Evolutionary conservation across 35 echinoderm and acorn worm species (phyloP), one percentile per base, ranked within the genome.

Genomic region (Chiridota heheva): DNA sequence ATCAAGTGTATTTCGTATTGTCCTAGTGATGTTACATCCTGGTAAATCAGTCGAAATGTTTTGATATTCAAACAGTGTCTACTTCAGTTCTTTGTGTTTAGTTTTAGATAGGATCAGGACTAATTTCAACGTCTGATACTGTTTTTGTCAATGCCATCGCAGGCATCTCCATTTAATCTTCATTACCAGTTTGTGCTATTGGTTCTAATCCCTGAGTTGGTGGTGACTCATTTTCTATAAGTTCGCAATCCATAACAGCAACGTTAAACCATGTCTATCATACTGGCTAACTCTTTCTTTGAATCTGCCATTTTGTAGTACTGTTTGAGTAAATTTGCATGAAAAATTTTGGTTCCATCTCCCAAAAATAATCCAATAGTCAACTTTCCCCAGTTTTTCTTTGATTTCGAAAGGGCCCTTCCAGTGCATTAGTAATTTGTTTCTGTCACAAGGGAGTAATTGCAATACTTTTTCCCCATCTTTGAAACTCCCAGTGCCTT

Each of bases 1-100:
- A n/a, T n/a, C n/a, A n/a, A n/a, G n/a, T n/a, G n/a, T n/a, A n/a
- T n/a, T n/a, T 7, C 30, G 20, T 13, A 7, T 83, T 12, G 72
- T 1, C 63, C 66, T 27, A 83, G 48, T n/a, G 36, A 45, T 8
- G 63, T 83, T 7, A n/a, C 43, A 18, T 31, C 80, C 66, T 3
- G 80, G 80, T 40, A 86, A 26, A 49, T 86, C 83, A 32, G 67
- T 76, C n/a, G 77, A 32, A 10, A 77, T 17, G 20, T 60, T 57
- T 10, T 12, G 2, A 51, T 73, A 75, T 2, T 85, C 34, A 17
- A 25, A 1, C 4, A 85, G 53, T 4, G 75, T 1, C 28, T 17
- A 28, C 29, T 38, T 57, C 0, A 84, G 5, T 71, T 84, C 34
- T 13, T 43, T 18, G 36, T 37, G 16, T 44, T 78, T 58, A 3